Conservation (phyloP, 1,140 invertebrate genomes). For the Aporrectodea caliginosa region DNA sequence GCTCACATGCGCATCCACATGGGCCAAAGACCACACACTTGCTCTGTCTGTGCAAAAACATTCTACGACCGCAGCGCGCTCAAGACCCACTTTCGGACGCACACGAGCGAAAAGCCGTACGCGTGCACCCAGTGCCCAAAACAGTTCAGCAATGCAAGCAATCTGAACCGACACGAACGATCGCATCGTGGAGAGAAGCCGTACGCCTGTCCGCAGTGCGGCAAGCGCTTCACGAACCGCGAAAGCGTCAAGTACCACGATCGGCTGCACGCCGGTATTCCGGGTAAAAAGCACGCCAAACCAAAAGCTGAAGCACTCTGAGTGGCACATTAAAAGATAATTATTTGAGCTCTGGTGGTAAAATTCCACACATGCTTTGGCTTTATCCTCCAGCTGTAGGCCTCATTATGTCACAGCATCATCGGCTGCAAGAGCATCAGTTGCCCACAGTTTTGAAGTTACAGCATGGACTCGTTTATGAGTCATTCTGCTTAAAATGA, state of each 20-base stretch:
- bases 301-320: no score
- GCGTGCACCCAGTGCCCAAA: conserved; percentile 48
- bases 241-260: conserved; percentile 70
- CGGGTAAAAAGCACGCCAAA: not conserved
- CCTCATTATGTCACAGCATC: no score
- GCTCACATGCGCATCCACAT: conserved; percentile 92
- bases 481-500: no score
- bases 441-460: no score
- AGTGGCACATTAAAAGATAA: no score
- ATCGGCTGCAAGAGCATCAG: no score
- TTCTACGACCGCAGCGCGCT: conserved; percentile 20
- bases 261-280: conserved; percentile 64
- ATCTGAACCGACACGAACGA: conserved; percentile 61
- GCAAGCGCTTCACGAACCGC: conserved; percentile 90
- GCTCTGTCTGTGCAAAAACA: conserved; percentile 12
- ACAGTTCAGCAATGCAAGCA: conserved; percentile 62
- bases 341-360: no score
- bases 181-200: conserved; percentile 65
- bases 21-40: conserved; percentile 80
- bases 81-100: conserved; percentile 36
- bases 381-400: no score
- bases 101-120: conserved; percentile 54
- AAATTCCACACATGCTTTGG: no score
- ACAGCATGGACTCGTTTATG: no score
- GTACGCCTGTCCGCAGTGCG: conserved; percentile 83